Evolutionary conservation across 1,140 invertebrate genomes (phyloP), one percentile per base, ranked within the genome.

Genomic region (Drosophila tsacasi): DNA sequence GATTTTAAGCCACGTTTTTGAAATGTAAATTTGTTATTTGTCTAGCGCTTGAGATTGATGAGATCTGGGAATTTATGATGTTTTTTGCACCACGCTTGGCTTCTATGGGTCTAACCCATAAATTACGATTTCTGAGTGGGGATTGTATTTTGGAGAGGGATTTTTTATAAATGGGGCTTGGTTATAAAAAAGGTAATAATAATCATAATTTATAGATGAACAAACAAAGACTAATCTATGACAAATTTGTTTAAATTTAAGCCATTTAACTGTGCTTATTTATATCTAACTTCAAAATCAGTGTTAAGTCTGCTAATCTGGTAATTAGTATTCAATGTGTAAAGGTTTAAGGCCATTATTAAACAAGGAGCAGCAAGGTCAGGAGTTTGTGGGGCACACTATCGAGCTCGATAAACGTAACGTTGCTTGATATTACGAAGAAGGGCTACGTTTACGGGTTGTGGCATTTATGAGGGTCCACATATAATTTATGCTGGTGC

Each of bases 391-490:
- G 19, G 25, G 21, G 32, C 21, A 25, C 15, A 39, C 25, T 37
- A 52, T 52, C 30, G 50, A 49, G 72, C 63, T 63, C 40, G 61
- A 62, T 75, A 55, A 72, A 27, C 35, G 35, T 39, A 49, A 72
- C 35, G 55, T 47, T 13, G 32, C 55, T 61, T 47, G 46, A 46
- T 71, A 37, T 46, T 61, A 44, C 23, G 19, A 13, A 12, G 46
- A 32, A 44, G 8, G 52, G 15, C 44, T 69, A 25, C 17, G 40
- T 35, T 46, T 62, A 40, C 39, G 40, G 49, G 40, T 42, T 50
- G 12, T 57, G 68, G 67, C 58, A 55, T 63, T 63, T 76, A 65
- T 76, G 44, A 74, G 17, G 73, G 60, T 74, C 54, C 15, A 27
- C 52, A n/a, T 46, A 74, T 65, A 54, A 66, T 65, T 65, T 74